Percentiles rank a stretch among this genome's conserved stretches.
Evolutionary conservation across 2,113 vertebrate genomes (phyloP).

Genomic region (Rostratula benghalensis): DNA sequence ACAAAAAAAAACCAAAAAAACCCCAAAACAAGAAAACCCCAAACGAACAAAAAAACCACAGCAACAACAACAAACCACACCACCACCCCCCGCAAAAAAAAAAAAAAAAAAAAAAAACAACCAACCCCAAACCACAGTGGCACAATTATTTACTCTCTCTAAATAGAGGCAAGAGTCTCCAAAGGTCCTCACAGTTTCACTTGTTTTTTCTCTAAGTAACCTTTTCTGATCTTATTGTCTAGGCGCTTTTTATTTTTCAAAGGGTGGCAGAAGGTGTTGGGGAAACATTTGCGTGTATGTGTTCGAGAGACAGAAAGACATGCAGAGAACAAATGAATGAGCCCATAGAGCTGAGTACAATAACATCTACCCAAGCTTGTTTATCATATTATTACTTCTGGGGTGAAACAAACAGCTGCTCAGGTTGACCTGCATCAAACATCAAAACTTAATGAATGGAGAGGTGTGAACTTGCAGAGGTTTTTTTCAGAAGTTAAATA

Average conservation of each 20-base stretch:
- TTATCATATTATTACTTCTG: neutral
- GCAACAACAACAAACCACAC: no score
- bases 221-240: neutral
- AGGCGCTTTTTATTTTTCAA: neutral
- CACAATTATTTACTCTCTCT: neutral
- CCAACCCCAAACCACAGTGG: neutral
- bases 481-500: conserved; percentile 20
- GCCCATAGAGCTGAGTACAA: neutral
- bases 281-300: neutral
- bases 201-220: neutral
- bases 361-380: neutral
- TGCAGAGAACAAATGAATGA: neutral
- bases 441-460: neutral
- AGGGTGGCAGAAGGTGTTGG: neutral
- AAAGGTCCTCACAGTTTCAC: neutral
- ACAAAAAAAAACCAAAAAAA: neutral
- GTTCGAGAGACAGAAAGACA: neutral
- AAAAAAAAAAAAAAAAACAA: neutral
- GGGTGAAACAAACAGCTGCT: neutral
- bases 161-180: neutral
- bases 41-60: neutral
- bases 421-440: neutral
- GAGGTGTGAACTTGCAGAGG: neutral
- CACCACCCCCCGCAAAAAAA: neutral
- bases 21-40: neutral